Percentiles rank a stretch among this genome's conserved stretches.
Conservation (phyloP, 2,797 vertebrate genomes). For the Eupleurogrammus muticus region DNA sequence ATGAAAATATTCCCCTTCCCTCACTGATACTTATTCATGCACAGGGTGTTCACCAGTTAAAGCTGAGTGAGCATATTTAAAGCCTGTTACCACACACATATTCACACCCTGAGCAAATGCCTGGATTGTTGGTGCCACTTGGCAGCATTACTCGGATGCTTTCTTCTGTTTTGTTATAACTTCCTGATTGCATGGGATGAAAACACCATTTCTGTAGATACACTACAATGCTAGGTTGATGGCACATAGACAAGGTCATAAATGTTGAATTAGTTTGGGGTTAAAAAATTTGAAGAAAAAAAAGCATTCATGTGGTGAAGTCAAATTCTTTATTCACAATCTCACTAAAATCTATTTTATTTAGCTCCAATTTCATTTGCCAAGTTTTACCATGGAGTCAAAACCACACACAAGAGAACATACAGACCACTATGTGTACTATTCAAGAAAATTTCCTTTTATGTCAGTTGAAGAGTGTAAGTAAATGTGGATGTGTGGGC, state of each 20-base stretch:
- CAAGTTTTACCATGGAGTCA: background rate
- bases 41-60: background rate
- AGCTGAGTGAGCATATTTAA: background rate
- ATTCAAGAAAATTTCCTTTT: conserved; percentile 57
- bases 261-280: background rate
- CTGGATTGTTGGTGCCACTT: background rate
- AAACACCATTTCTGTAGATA: background rate
- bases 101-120: background rate
- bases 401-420: background rate
- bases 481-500: conserved; percentile 12
- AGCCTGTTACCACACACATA: background rate
- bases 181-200: background rate
- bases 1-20: background rate
- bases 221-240: background rate
- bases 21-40: background rate
- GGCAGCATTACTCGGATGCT: conserved; percentile 1
- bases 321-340: background rate
- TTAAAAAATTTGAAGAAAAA: background rate
- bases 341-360: no score
- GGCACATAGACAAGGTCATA: background rate
- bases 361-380: no score
- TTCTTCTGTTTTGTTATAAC: background rate
- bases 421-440: conserved; percentile 12
- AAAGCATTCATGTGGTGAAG: background rate
- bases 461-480: conserved; percentile 47